Evolutionary conservation across 2,797 vertebrate species (phyloP).

Genomic region (Crenuchus spilurus): DNA sequence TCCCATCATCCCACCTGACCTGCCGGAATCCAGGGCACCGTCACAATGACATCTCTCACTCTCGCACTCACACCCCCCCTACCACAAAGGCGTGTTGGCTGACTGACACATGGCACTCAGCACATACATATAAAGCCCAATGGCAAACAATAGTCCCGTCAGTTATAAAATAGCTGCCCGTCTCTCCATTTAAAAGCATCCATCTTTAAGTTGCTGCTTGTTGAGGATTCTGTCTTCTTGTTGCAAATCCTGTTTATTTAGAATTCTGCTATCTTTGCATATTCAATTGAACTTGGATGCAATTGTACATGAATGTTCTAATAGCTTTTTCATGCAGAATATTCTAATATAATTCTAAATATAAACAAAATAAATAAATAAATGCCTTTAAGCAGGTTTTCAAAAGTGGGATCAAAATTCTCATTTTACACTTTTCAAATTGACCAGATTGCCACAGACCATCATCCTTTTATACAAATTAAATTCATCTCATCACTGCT

Average conservation of each 20-base stretch:
- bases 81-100: background rate
- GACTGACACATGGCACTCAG: background rate
- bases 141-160: background rate
- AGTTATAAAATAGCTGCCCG: background rate
- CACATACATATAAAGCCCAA: background rate
- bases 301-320: no score
- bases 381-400: no score
- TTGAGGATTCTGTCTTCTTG: no score
- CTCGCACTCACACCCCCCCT: conserved; percentile 12
- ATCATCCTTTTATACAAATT: conserved; percentile 10
- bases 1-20: conserved; percentile 73
- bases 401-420: background rate
- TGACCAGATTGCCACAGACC: background rate
- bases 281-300: no score
- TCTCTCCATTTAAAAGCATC: background rate
- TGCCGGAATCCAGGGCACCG: conserved; percentile 67
- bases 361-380: background rate
- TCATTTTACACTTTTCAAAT: background rate
- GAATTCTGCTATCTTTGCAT: background rate
- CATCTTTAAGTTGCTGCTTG: background rate
- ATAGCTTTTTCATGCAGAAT: no score
- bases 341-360: no score
- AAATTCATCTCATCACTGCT: background rate
- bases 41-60: conserved; percentile 39
- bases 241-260: background rate